Evolutionary conservation across 2,888 invertebrate genomes (phyloP), one percentile per base, ranked within the genome.

Genomic region (Caenorhabditis sp.): DNA sequence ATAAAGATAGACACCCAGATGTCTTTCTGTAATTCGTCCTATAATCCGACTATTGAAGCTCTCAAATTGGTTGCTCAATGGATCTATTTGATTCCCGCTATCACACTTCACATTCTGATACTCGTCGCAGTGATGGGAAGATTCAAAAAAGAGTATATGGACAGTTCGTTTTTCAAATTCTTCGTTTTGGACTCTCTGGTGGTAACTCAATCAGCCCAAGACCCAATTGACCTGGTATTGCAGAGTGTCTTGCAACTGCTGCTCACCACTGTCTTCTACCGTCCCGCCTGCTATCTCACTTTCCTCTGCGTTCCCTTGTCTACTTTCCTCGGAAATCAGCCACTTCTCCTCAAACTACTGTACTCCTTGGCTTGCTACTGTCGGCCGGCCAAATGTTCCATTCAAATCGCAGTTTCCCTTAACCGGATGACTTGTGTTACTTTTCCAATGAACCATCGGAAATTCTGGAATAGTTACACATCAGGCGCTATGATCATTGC

Each of bases 351-450:
- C 6, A 44, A 44, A 44, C 44, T 44, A 4, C 13, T 44, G n/a
- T 44, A 44, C 13, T n/a, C 6, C 13, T n/a, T 44, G n/a, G 44
- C 44, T 4, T 44, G 44, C 44, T 44, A 44, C 44, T n/a, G n/a
- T 15, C 44, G 44, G 5, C 44, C 44, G 3, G 44, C 44, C 44
- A 44, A 44, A 18, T 44, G 44, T 18, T 13, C 44, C 13, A 6
- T 44, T 44, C 44, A 44, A 32, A 77, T 81, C 64, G 64, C 40
- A 3, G 20, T 50, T 6, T 50, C 20, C 4, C 37, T 47, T 3
- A 47, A 28, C 37, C 22, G 50, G 53, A 65, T 44, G 24, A 64
- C 47, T 11, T 50, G 50, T 50, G 50, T 50, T 6, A 22, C 50
- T 13, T 44, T 44, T 13, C 44, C 44, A 18, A 44, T 44, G 44